Percentiles rank a stretch among this genome's conserved stretches.
These are phyloP conservation scores for Terrapene triunguis DNA, from an alignment of 2,113 vertebrate genomes.

Conservation along the genomic window DNA sequence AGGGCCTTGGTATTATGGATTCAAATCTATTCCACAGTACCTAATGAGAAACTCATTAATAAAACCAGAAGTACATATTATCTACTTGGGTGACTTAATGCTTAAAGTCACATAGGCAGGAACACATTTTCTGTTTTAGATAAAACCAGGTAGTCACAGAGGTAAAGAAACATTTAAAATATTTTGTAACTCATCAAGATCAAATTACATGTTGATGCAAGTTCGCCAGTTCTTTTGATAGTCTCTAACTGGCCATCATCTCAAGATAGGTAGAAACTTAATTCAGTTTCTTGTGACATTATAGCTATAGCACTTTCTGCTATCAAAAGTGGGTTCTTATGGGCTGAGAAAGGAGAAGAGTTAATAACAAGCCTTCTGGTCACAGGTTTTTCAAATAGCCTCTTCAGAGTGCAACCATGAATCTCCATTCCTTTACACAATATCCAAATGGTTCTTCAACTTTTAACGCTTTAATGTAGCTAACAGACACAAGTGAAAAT, in stretches of 20 bases:
- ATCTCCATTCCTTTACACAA: not conserved
- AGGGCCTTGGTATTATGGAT: too few species aligned
- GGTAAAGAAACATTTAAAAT: not conserved
- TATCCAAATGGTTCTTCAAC: not conserved
- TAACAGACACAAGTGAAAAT: not conserved
- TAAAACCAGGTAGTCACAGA: too few species aligned
- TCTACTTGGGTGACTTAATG: too few species aligned
- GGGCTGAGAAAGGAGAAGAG: not conserved
- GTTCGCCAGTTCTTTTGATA: not conserved
- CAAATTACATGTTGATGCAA: not conserved
- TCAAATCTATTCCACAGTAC: too few species aligned
- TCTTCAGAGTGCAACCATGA: not conserved
- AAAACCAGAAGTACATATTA: too few species aligned
- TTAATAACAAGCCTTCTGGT: not conserved
- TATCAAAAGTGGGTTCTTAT: not conserved
- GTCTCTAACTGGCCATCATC: not conserved
- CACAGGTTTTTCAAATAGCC: not conserved
- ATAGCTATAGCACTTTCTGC: not conserved
- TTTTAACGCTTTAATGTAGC: not conserved
- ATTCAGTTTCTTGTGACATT: not conserved
- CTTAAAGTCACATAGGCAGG: too few species aligned
- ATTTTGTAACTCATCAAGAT: not conserved
- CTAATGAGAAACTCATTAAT: too few species aligned
- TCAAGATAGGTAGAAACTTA: not conserved
- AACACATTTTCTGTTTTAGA: too few species aligned